Conservation (phyloP, 2,888 invertebrate species). For the Microctonus aethiopoides region DNA sequence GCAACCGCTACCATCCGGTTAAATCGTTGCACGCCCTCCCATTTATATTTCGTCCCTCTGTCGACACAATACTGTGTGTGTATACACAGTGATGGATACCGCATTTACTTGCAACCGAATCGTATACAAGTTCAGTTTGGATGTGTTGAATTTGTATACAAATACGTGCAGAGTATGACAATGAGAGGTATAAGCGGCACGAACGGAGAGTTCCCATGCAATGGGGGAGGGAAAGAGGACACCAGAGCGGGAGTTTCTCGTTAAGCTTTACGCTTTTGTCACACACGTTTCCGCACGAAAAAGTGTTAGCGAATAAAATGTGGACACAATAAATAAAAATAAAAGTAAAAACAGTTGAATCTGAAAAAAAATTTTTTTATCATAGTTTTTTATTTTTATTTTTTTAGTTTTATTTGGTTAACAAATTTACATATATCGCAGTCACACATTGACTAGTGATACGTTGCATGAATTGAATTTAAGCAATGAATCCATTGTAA, state of each 20-base stretch:
- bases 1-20: constrained; percentile 32
- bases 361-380: neutral
- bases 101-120: neutral
- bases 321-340: neutral
- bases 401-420: neutral
- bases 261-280: constrained; percentile 17
- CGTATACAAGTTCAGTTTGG: neutral
- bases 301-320: constrained; percentile 17
- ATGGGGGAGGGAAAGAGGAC: constrained; percentile 4
- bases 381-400: neutral
- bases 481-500: neutral
- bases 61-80: too few species aligned
- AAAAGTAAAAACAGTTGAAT: neutral
- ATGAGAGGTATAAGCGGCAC: neutral
- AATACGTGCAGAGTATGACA: neutral
- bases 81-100: constrained; percentile 1
- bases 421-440: constrained; percentile 24
- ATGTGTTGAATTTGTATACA: neutral
- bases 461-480: constrained; percentile 26
- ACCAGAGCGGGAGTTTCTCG: constrained; percentile 23
- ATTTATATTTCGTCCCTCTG: neutral
- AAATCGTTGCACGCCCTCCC: constrained; percentile 24
- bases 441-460: constrained; percentile 8
- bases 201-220: constrained; percentile 12
- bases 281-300: constrained; percentile 25